Evolutionary conservation across 2,113 vertebrate genomes (phyloP).

Genomic region (Paralichthys olivaceus): DNA sequence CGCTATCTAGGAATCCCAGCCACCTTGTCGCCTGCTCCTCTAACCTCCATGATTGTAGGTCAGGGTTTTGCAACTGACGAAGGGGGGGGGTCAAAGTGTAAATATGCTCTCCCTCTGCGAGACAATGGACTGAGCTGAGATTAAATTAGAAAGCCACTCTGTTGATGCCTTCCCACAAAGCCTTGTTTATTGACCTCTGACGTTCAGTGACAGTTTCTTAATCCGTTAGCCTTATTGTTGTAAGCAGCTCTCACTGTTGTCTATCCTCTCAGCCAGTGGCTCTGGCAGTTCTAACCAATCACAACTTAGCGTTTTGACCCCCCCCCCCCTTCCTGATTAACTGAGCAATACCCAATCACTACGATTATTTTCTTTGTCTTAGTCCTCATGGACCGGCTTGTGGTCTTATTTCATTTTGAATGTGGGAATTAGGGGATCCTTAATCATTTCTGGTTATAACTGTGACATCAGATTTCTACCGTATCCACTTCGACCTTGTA

Average conservation of each 20-base stretch:
- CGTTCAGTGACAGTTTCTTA: slow-evolving; percentile 43
- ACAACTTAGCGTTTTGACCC: slow-evolving; percentile 3
- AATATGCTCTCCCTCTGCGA: neutral
- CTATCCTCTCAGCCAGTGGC: slow-evolving; percentile 36
- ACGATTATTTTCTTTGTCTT: slow-evolving; percentile 19
- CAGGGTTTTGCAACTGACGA: slow-evolving; percentile 9
- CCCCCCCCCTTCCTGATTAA: slow-evolving; percentile 29
- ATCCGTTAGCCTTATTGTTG: slow-evolving; percentile 55
- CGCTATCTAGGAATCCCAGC: neutral
- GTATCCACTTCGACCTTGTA: neutral
- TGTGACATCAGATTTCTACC: neutral
- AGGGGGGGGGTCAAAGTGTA: neutral
- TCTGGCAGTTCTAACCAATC: slow-evolving; percentile 36
- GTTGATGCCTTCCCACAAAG: slow-evolving; percentile 40
- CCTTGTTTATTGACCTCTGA: slow-evolving; percentile 60
- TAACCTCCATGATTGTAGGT: neutral
- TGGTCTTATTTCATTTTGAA: slow-evolving; percentile 18
- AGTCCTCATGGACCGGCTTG: neutral
- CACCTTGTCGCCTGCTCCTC: neutral
- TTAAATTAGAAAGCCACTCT: slow-evolving; percentile 55
- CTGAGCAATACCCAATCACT: slow-evolving; percentile 46
- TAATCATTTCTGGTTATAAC: neutral
- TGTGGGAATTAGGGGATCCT: slow-evolving; percentile 22
- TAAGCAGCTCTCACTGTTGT: slow-evolving; percentile 41
- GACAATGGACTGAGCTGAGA: slow-evolving; percentile 39